Evolutionary conservation across 1,140 invertebrate genomes (phyloP).

Genomic region (Hylaeus volcanicus): DNA sequence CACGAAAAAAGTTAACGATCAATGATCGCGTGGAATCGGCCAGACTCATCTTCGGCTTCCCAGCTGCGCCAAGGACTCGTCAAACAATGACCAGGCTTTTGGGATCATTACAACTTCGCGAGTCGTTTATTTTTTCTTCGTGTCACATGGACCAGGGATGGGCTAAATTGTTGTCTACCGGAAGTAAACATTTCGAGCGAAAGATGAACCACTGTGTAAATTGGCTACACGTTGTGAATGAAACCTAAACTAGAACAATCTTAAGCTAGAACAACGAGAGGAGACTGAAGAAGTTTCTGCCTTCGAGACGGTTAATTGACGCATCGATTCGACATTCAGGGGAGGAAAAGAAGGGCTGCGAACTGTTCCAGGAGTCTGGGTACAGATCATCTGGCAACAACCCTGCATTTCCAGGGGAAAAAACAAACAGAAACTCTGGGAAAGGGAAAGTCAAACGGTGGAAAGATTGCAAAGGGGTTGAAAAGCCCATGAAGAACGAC

Average conservation of each 20-base stretch:
- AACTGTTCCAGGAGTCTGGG: too few relatives aligned
- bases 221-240: too few relatives aligned
- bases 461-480: background rate
- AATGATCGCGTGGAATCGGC: slow-evolving; percentile 35
- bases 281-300: background rate
- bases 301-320: background rate
- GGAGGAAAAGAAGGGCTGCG: background rate
- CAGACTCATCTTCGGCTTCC: background rate
- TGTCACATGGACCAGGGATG: background rate
- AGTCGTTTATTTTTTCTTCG: background rate
- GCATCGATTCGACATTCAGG: background rate
- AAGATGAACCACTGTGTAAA: too few relatives aligned
- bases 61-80: background rate
- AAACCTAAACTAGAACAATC: too few relatives aligned
- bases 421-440: background rate
- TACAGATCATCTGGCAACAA: too few relatives aligned
- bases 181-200: too few relatives aligned
- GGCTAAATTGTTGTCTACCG: too few relatives aligned
- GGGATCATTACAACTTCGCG: background rate
- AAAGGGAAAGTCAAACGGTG: background rate
- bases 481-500: too few relatives aligned
- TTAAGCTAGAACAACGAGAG: too few relatives aligned
- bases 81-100: background rate
- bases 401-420: background rate
- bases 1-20: slow-evolving; percentile 44